Conservation (phyloP, 1,140 invertebrate species). For the Orchestia grillus region DNA sequence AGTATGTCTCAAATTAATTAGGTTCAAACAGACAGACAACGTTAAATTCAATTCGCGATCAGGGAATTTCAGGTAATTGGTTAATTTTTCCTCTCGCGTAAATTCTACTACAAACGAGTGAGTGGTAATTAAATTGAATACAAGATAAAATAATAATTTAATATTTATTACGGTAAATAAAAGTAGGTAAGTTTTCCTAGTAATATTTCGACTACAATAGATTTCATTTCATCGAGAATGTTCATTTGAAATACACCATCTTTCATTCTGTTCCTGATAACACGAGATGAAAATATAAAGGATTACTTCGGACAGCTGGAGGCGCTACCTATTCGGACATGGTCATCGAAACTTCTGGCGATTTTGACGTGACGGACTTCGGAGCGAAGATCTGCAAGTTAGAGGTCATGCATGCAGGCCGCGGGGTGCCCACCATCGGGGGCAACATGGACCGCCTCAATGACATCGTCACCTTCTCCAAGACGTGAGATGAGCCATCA, state of each 20-base stretch:
- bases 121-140: too few species aligned
- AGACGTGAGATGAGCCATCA: not conserved
- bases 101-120: too few species aligned
- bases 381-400: slow-evolving; percentile 15
- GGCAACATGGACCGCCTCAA: slow-evolving; percentile 11
- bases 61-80: too few species aligned
- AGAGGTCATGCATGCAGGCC: not conserved
- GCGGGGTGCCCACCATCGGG: not conserved
- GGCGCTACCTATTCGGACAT: slow-evolving; percentile 2
- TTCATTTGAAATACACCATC: not conserved
- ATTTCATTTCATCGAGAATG: not conserved
- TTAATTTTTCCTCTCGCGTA: too few species aligned
- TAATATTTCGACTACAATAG: too few species aligned
- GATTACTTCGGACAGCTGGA: not conserved
- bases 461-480: not conserved
- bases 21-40: too few species aligned
- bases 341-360: slow-evolving; percentile 8
- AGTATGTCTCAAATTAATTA: too few species aligned
- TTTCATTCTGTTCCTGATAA: not conserved
- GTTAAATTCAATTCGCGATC: too few species aligned
- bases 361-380: slow-evolving; percentile 30
- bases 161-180: too few species aligned
- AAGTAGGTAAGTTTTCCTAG: too few species aligned
- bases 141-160: too few species aligned
- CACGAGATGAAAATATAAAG: not conserved